Evolutionary conservation across 2,113 vertebrate genomes (phyloP).

Genomic region (Sinocyclocheilus maitianheensis): DNA sequence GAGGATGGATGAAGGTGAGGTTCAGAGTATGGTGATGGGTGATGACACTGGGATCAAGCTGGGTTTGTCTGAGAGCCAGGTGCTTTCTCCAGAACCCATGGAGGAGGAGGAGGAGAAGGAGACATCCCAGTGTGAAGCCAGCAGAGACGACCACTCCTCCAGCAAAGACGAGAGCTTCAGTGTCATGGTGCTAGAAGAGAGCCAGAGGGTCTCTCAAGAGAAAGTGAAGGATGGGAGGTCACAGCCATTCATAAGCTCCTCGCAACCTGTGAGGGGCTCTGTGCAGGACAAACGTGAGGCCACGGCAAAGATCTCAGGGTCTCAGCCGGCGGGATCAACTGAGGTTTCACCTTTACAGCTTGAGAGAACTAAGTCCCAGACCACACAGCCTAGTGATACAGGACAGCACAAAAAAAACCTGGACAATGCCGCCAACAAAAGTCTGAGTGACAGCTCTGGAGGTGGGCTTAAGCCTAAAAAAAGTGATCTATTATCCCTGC

Average conservation of each 20-base stretch:
- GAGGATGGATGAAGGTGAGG: conserved; percentile 59
- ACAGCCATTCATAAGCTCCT: conserved; percentile 40
- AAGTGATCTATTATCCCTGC: conserved; percentile 3
- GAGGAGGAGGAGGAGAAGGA: conserved; percentile 35
- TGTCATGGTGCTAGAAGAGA: conserved; percentile 65
- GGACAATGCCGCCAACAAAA: conserved; percentile 66
- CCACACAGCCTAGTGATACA: conserved; percentile 34
- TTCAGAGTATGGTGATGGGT: conserved; percentile 59
- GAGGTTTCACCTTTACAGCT: conserved; percentile 16
- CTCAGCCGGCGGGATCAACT: conserved; percentile 43
- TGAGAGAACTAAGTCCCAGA: neutral
- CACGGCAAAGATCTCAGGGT: conserved; percentile 18
- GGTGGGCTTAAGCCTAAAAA: conserved; percentile 74
- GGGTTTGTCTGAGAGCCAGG: conserved; percentile 71
- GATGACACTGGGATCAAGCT: conserved; percentile 66
- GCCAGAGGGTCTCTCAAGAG: conserved; percentile 59
- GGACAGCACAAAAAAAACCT: neutral
- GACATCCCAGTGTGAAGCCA: neutral
- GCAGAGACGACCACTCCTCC: neutral
- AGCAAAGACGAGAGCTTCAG: conserved; percentile 47
- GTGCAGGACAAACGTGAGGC: conserved; percentile 33
- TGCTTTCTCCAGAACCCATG: conserved; percentile 69
- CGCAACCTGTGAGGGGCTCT: conserved; percentile 57
- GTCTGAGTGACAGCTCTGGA: conserved; percentile 83
- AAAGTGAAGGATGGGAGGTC: conserved; percentile 31